Conservation (phyloP, 2,113 vertebrate species). For the Ardeotis arabs region DNA sequence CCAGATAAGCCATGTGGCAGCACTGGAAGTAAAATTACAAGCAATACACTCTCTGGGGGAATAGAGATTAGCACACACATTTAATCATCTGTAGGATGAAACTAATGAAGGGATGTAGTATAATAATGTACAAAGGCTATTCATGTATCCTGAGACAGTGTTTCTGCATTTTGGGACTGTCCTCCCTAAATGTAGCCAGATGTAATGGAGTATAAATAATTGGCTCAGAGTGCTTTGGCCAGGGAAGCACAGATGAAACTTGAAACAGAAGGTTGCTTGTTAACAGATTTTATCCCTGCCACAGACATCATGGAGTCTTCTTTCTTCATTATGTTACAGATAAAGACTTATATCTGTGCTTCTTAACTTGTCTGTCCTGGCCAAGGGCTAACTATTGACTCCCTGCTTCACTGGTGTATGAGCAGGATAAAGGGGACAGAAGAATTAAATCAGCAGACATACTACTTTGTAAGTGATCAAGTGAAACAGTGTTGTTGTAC, state of each 20-base stretch:
- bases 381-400: not conserved
- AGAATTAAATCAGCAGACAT: not conserved
- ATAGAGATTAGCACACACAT: not conserved
- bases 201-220: not conserved
- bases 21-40: not conserved
- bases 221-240: not conserved
- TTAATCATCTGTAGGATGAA: not conserved
- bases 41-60: not conserved
- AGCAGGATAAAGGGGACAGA: not conserved
- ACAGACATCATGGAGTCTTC: not conserved
- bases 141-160: not conserved
- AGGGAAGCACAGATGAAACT: not conserved
- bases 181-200: not conserved
- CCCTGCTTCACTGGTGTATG: not conserved
- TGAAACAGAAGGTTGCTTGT: not conserved
- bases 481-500: not conserved
- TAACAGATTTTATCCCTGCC: not conserved
- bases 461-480: not conserved
- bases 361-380: not conserved
- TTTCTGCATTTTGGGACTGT: not conserved
- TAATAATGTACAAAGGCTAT: not conserved
- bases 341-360: not conserved
- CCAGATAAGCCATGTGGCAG: not conserved
- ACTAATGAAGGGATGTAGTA: not conserved
- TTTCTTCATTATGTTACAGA: not conserved